These are phyloP conservation scores for Crotalus helleri DNA, from an alignment of 2,113 vertebrate genomes.

Conservation along the genomic window DNA sequence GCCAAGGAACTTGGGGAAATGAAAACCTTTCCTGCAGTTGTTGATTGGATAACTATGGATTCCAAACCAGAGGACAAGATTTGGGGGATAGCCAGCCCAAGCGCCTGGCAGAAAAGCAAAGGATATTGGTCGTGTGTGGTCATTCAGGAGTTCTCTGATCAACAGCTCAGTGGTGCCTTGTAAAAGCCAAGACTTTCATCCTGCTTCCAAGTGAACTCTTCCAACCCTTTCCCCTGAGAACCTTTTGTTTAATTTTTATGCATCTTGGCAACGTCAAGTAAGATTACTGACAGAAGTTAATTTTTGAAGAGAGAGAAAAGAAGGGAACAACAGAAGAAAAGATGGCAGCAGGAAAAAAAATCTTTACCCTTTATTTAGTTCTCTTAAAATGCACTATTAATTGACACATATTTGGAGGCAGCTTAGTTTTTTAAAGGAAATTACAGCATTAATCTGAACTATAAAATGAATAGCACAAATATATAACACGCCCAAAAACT, in stretches of 20 bases:
- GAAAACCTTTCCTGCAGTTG: constrained; percentile 38
- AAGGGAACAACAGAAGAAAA: constrained; percentile 23
- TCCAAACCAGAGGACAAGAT: constrained; percentile 19
- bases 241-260: neutral
- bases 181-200: rapidly evolving
- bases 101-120: constrained; percentile 24
- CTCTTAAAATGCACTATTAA: neutral
- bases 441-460: neutral
- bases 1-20: constrained; percentile 57
- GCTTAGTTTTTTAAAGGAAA: neutral
- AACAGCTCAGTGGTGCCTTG: rapidly evolving
- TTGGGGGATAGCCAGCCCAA: constrained; percentile 25
- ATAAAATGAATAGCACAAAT: neutral
- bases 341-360: neutral
- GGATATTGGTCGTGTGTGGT: neutral
- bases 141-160: constrained; percentile 4
- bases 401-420: neutral
- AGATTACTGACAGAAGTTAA: neutral
- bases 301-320: constrained; percentile 1
- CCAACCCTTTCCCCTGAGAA: neutral
- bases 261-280: constrained; percentile 25
- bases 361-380: neutral
- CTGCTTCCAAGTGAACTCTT: constrained; percentile 13
- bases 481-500: neutral
- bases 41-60: constrained; percentile 24